Percentiles rank a stretch among this genome's conserved stretches.
Evolutionary conservation across 2,113 vertebrate genomes (phyloP).

Genomic region (Oreocharis arfaki): DNA sequence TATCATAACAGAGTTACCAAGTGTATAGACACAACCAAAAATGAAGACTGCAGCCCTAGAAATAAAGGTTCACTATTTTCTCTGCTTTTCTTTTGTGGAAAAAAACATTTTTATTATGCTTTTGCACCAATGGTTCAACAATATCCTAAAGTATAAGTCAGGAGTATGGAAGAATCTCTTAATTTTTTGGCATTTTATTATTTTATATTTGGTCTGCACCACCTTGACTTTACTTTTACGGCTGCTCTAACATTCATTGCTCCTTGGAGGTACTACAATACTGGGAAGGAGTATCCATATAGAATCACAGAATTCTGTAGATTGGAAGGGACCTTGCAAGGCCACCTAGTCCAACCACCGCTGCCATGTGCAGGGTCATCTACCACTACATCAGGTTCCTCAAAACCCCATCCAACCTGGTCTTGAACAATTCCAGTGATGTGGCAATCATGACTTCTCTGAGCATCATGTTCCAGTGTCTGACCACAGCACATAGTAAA

Average conservation of each 20-base stretch:
- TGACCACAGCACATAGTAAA: rapidly evolving
- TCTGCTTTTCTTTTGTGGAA: not conserved
- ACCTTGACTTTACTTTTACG: not conserved
- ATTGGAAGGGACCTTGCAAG: not conserved
- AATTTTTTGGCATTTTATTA: not conserved
- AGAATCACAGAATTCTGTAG: not conserved
- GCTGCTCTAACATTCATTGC: not conserved
- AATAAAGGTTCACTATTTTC: not conserved
- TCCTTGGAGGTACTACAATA: not conserved
- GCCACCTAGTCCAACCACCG: not conserved
- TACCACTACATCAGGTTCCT: not conserved
- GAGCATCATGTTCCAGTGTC: not conserved
- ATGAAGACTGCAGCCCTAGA: not conserved
- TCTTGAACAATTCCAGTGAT: not conserved
- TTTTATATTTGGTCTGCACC: not conserved
- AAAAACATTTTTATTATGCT: not conserved
- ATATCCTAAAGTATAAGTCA: not conserved
- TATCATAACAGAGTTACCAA: not conserved
- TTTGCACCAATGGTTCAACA: not conserved
- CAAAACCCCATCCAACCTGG: not conserved
- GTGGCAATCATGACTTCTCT: not conserved
- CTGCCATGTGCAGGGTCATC: not conserved
- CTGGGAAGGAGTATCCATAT: not conserved
- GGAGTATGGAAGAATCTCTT: not conserved
- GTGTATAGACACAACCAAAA: not conserved